Evolutionary conservation across 2,888 invertebrate genomes (phyloP), one percentile per base, ranked within the genome.

Genomic region (Drosophila pullipes): DNA sequence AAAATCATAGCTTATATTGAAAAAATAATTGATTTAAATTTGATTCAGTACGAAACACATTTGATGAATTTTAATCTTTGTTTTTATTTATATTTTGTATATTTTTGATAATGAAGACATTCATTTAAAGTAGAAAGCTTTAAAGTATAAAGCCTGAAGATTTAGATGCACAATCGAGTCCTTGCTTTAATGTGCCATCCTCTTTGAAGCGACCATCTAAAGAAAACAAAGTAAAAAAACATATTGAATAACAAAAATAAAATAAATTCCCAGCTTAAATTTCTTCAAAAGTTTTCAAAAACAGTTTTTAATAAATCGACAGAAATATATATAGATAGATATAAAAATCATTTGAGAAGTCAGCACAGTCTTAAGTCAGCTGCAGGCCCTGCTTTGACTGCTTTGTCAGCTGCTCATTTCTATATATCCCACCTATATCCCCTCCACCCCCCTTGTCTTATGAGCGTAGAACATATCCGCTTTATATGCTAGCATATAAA

Each of bases 391-490:
- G 47, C 47, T 25, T 31, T 25, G 28, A 28, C 37, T 28, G 28
- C 37, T 39, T 39, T 69, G 11, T n/a, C 54, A 67, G 13, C 68
- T 67, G 30, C 37, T 49, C 18, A n/a, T 55, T 22, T 22, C 22
- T 25, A 44, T 33, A 22, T 33, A 33, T 4, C 5, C 35, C 37
- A 63, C n/a, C 49, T 13, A 22, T 13, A 37, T 1, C 4, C 7
- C 16, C 16, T 1, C 9, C 47, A 25, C 1, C 25, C 47, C 47
- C 47, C 47, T 25, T 50, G 13, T 31, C 35, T 25, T 62, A 1
- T 22, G 25, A 35, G 22, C 16, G 25, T 28, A n/a, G 41, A 52
- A 22, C 66, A 53, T 53, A 30, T 44, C 30, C 22, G 4, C 4
- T 49, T 68, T 44, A 44, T 16, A n/a, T 22, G 31, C 18, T 30